Conservation (phyloP, 2,113 vertebrate genomes). For the Dromaius novaehollandiae region DNA sequence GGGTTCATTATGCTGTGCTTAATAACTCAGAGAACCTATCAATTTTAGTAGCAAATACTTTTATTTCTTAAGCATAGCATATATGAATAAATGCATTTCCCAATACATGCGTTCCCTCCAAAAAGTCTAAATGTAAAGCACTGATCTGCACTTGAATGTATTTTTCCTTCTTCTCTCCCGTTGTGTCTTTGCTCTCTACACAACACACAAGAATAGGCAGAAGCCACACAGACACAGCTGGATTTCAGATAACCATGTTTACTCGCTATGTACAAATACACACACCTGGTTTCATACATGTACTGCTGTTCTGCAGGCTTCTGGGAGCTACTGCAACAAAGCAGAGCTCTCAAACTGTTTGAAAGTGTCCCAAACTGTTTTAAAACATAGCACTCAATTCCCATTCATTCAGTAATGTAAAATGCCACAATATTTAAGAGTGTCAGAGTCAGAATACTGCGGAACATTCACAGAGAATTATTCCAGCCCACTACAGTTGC, state of each 20-base stretch:
- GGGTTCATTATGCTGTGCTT: constrained; percentile 50
- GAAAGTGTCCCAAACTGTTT: background rate
- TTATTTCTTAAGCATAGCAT: constrained; percentile 12
- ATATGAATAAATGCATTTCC: constrained; percentile 4
- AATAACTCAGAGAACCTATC: constrained; percentile 54
- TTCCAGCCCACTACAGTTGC: background rate
- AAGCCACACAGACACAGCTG: background rate
- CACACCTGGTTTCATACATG: background rate
- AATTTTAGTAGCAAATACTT: constrained; percentile 41
- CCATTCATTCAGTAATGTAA: background rate
- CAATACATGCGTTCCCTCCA: background rate
- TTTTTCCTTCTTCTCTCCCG: background rate
- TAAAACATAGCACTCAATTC: background rate
- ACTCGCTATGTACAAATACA: background rate
- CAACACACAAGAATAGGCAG: background rate
- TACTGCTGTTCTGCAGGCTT: background rate
- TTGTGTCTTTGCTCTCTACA: background rate
- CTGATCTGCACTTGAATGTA: background rate
- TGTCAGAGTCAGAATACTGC: background rate
- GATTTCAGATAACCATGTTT: background rate
- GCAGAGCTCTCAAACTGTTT: background rate
- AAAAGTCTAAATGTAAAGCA: background rate
- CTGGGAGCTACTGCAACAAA: background rate
- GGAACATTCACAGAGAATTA: background rate
- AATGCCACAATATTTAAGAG: background rate